phyloP scores from a whole-genome alignment of 2,888 invertebrate genomes.

The Eristalis pertinax region DNA sequence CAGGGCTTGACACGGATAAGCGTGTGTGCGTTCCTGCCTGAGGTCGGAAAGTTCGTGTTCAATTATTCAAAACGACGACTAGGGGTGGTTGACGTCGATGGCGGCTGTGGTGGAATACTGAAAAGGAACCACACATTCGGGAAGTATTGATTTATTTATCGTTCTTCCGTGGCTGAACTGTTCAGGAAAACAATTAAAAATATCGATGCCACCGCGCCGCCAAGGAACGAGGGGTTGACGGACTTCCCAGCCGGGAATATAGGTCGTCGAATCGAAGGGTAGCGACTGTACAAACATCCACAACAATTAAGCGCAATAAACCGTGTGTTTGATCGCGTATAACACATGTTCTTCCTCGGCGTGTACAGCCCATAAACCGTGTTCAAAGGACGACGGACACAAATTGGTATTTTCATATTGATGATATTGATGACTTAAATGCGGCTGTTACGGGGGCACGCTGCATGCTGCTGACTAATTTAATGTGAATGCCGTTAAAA shows the following conservation, averaged over 20 bases:
- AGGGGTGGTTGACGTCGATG: conserved; percentile 5
- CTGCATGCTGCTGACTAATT: conserved; percentile 51
- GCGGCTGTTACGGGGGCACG: conserved; percentile 6
- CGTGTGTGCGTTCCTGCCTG: not conserved
- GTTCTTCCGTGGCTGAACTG: conserved; percentile 8
- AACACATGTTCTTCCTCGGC: conserved; percentile 41
- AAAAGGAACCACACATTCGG: conserved; percentile 21
- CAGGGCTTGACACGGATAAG: conserved; percentile 50
- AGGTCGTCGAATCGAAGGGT: conserved; percentile 58
- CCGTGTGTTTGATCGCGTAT: conserved; percentile 31
- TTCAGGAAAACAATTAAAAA: conserved; percentile 67
- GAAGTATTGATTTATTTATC: conserved; percentile 63
- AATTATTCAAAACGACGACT: conserved; percentile 47
- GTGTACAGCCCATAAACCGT: conserved; percentile 20
- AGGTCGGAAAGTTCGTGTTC: conserved; percentile 53
- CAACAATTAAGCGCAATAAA: conserved; percentile 62
- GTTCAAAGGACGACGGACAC: conserved; percentile 23
- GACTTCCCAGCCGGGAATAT: conserved; percentile 35
- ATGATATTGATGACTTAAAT: conserved; percentile 49
- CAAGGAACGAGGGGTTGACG: not conserved
- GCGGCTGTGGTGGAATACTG: not conserved
- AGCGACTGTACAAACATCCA: conserved; percentile 45
- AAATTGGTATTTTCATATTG: conserved; percentile 46
- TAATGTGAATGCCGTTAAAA: conserved; percentile 27
- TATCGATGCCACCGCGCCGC: conserved; percentile 46